A percentile compares a stretch with the other conserved stretches of the same genome.
Conservation (phyloP, 2,888 invertebrate genomes). For the Resseliella maxima region DNA sequence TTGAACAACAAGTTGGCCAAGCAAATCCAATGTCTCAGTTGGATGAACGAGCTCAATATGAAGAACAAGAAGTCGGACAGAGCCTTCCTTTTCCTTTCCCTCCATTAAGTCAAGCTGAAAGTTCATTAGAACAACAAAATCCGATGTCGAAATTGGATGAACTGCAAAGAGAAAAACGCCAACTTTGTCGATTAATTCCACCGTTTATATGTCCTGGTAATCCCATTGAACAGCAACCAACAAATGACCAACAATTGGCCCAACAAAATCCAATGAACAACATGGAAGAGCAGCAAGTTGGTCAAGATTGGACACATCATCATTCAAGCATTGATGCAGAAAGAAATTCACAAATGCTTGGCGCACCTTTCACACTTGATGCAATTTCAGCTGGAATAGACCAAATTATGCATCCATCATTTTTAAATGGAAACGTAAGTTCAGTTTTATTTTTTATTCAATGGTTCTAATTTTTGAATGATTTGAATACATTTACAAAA, state of each 20-base stretch:
- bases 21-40: too few species aligned
- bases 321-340: neutral
- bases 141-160: neutral
- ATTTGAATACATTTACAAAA: neutral
- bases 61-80: too few species aligned
- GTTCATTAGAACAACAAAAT: neutral
- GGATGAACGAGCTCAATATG: too few species aligned
- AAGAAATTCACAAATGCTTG: neutral
- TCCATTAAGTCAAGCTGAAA: neutral
- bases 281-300: neutral
- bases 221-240: neutral
- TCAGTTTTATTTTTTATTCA: neutral
- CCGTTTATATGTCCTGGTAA: neutral
- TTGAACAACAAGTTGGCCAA: neutral
- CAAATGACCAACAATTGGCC: neutral
- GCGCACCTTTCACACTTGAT: neutral
- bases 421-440: neutral
- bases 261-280: neutral
- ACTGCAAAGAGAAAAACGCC: neutral
- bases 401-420: neutral
- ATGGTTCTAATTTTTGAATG: neutral
- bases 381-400: conserved; percentile 44
- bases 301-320: neutral
- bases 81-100: too few species aligned
- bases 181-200: too few species aligned